Conservation (phyloP, 1,140 invertebrate genomes). For the Ceratosolen fusciceps region DNA sequence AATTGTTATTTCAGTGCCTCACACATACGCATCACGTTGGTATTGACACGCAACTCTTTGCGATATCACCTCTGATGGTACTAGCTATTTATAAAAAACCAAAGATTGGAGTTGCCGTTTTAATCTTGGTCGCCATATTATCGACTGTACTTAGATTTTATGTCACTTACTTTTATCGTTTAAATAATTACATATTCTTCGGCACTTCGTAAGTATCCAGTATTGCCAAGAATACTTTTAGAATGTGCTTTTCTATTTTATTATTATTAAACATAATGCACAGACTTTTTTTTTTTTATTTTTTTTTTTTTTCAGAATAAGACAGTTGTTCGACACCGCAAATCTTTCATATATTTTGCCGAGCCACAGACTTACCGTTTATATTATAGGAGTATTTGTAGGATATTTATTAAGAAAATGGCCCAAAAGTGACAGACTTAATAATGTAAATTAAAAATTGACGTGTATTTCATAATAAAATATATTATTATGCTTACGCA, state of each 20-base stretch:
- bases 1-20: slow-evolving; percentile 73
- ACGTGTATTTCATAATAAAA: neutral
- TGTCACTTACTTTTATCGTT: slow-evolving; percentile 75
- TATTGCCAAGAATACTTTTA: neutral
- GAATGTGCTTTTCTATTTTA: slow-evolving; percentile 8
- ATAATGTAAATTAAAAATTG: slow-evolving; percentile 57
- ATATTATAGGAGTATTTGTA: slow-evolving; percentile 77
- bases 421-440: slow-evolving; percentile 67
- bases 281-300: neutral
- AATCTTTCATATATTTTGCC: slow-evolving; percentile 80
- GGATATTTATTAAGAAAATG: slow-evolving; percentile 75
- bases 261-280: neutral
- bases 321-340: slow-evolving; percentile 78
- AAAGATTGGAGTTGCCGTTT: slow-evolving; percentile 71
- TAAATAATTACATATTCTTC: slow-evolving; percentile 81
- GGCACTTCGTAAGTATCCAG: slow-evolving; percentile 80
- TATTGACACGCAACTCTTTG: slow-evolving; percentile 88
- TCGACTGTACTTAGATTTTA: slow-evolving; percentile 79
- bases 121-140: slow-evolving; percentile 71
- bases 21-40: slow-evolving; percentile 84
- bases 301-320: slow-evolving; percentile 70
- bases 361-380: slow-evolving; percentile 79
- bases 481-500: too few species aligned
- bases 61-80: slow-evolving; percentile 80
- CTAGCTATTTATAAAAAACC: slow-evolving; percentile 77